Evolutionary conservation across 2,888 invertebrate species (phyloP).

Genomic region (Drosophila neotestacea): DNA sequence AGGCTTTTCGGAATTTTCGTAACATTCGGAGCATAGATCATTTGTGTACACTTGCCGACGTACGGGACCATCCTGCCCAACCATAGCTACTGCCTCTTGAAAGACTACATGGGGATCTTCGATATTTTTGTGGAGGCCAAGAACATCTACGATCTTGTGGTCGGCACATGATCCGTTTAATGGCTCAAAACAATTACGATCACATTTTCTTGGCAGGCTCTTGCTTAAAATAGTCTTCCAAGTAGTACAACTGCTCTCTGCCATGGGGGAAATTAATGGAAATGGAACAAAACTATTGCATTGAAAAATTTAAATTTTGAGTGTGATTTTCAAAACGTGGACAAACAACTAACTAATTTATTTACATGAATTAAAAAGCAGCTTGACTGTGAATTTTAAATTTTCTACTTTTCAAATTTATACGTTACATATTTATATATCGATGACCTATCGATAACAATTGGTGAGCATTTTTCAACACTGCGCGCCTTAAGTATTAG

Average conservation of each 20-base stretch:
- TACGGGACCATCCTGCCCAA: background rate
- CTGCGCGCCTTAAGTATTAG: too few relatives aligned
- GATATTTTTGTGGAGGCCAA: background rate
- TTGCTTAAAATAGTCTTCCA: slow-evolving; percentile 24
- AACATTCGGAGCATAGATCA: slow-evolving; percentile 27
- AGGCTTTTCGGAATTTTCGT: background rate
- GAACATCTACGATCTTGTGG: slow-evolving; percentile 10
- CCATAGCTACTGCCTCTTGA: background rate
- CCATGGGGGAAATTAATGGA: slow-evolving; percentile 35
- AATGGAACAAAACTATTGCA: slow-evolving; percentile 26
- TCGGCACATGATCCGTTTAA: slow-evolving; percentile 50
- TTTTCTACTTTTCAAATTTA: background rate
- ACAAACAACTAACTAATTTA: background rate
- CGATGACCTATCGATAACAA: slow-evolving; percentile 30
- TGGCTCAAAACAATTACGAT: slow-evolving; percentile 43
- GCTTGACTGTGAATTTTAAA: too few relatives aligned
- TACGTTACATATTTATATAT: background rate
- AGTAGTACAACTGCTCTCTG: slow-evolving; percentile 50
- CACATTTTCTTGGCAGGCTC: slow-evolving; percentile 4
- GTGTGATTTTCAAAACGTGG: background rate
- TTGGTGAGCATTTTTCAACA: slow-evolving; percentile 2
- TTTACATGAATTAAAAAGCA: background rate
- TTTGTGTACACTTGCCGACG: slow-evolving; percentile 37
- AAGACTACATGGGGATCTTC: background rate
- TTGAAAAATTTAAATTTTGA: slow-evolving; percentile 18